These are phyloP conservation scores for Tautogolabrus adspersus DNA, from an alignment of 2,113 vertebrate species.

Conservation along the genomic window DNA sequence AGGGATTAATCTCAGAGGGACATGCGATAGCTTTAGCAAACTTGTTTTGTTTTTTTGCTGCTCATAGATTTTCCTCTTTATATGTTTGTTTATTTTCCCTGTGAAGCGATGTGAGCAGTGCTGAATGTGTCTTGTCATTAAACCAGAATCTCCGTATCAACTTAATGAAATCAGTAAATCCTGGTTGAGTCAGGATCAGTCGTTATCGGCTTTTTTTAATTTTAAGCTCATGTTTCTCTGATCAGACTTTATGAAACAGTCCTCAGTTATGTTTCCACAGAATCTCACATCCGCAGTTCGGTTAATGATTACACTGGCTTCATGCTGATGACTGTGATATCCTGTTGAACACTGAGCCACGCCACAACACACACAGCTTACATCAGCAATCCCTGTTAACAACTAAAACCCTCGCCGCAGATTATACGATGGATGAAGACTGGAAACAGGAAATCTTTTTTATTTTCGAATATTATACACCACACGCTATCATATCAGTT, in stretches of 20 bases:
- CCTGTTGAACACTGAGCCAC: constrained; percentile 31
- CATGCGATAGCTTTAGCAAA: no score
- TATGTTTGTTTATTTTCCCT: not conserved
- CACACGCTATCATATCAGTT: not conserved
- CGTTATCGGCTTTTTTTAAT: not conserved
- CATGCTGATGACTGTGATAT: constrained; percentile 68
- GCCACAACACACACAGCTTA: constrained; percentile 35
- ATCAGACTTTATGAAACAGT: constrained; percentile 1
- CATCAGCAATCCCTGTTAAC: constrained; percentile 62
- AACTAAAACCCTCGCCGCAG: not conserved
- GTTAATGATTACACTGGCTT: constrained; percentile 64
- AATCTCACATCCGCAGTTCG: constrained; percentile 34
- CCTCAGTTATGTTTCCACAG: not conserved
- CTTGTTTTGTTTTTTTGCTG: no score
- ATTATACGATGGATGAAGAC: not conserved
- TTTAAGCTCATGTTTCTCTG: not conserved
- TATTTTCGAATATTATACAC: not conserved
- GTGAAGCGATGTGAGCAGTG: not conserved
- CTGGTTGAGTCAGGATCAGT: not conserved
- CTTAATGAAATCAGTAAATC: no score
- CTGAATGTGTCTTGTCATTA: not conserved
- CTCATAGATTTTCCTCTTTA: not conserved
- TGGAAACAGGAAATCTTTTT: not conserved
- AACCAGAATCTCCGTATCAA: no score
- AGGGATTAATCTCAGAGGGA: no score